Base-by-base conservation (phyloP, 2,888 invertebrate species). In the Ophraella communa region DNA sequence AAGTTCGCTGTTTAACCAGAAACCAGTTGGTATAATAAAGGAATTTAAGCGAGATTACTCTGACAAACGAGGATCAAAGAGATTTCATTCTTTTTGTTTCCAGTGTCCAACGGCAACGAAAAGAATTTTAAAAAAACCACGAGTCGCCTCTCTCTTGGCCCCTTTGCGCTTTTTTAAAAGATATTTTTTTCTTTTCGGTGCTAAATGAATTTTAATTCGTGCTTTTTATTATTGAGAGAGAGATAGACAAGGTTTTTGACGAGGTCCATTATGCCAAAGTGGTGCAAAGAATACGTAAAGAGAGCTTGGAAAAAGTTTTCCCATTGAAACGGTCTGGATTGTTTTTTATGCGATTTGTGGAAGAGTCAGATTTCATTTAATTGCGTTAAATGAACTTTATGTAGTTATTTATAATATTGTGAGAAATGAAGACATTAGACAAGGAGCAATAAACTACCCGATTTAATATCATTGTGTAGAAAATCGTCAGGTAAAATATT, bases 141-240 rank as follows among this genome's bases (percentile, higher is more conserved):
- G 30, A 30, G 27, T 7, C n/a, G n/a, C n/a, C n/a, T n/a, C n/a
- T n/a, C n/a, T n/a, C n/a, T n/a, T n/a, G 52, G 17, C 60, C 68
- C 17, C 49, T 68, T 65, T 68, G 52, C 65, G 63, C 65, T 68
- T 67, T 68, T 71, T 68, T 66, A 66, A 73, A 73, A 73, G 66
- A 69, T 69, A 70, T 71, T 71, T 70, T 74, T 73, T 72, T 61
- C 71, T 62, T n/a, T n/a, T 70, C 68, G 44, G 60, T 65, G 59
- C 65, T 68, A 71, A 73, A 73, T 73, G 73, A 74, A 74, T 73
- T 72, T 74, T 74, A 74, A 74, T 74, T 73, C 64, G 66, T 49
- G 70, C 70, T 73, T 66, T 71, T 68, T 69, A 66, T 68, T 62
- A 67, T 65, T n/a, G n/a, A n/a, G n/a, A n/a, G 67, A 68, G 61